Evolutionary conservation across 1,140 invertebrate species (phyloP), one percentile per base, ranked within the genome.

Genomic region (Lineus longissimus): DNA sequence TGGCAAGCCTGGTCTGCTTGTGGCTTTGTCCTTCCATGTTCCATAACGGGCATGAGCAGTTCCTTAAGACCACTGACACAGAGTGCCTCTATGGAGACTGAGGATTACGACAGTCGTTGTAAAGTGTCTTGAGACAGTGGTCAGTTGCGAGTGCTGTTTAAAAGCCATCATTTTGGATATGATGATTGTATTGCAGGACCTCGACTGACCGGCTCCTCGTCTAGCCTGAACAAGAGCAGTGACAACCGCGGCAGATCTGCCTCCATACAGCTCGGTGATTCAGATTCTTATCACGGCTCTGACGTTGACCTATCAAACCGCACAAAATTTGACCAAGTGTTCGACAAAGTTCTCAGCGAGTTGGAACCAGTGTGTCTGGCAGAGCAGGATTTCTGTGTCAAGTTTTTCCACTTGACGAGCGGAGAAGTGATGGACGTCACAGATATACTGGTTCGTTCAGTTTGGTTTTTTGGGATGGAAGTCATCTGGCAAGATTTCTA

Each of bases 321-420:
- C 57, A 78, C 84, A 62, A 77, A 84, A 63, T 89, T 89, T 77
- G 89, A 92, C 76, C 86, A 87, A 51, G 84, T 81, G 19, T 82
- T 94, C 45, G 91, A 94, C 75, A 86, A 88, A 76, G 88, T 95
- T 22, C 81, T 98, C 9, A 90, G 88, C 51, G 90, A 95, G 74
- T 85, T 97, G 55, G 94, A 97, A 77, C 92, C 91, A 27, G 88
- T 95, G 64, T 97, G 95, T 79, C 84, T 97, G 41, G 89, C 90
- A 23, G 96, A 99, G 80, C 95, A 98, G 83, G 89, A 94, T 67
- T 98, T 98, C 84, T 97, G 94, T 80, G 88, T 93, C 13, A 86
- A 88, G 33, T 98, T 98, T 83, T 95, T 98, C 75, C 91, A 95
- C 71, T 84, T 97, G 51, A 90, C 93, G 75, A 55, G 33, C 71